Base-by-base conservation (phyloP, 92 coral and sea anemone genomes). In the Bergia sp. region DNA sequence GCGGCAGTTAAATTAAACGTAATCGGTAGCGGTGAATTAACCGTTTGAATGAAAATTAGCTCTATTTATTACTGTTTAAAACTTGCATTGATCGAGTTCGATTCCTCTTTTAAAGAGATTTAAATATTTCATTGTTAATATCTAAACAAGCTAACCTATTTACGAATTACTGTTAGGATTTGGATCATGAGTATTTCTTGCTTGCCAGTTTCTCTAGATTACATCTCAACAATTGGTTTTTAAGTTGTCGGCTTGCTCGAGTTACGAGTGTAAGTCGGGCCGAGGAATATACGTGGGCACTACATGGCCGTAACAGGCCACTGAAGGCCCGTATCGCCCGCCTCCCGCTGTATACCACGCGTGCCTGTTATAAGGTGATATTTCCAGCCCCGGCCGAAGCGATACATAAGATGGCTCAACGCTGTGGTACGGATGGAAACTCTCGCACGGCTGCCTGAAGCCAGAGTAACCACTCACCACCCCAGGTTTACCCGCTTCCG, bases 281-380 rank as follows among this genome's bases (percentile, higher is more conserved):
- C 87, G 58, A 20, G 87, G 65, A 43, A 84, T 71, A 42, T 84
- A 84, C 1, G 87, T 11, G 43, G 98, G 98, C 58, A 92, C 89
- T 67, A 95, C 88, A 55, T 96, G 92, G 55, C 96, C 90, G 77
- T 94, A 95, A 83, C 91, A 93, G 15, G 98, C 94, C 37, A 94
- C 90, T 4, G 95, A 82, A 1, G 93, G 92, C 38, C 92, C 65
- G 64, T 96, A 82, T 43, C 92, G 78, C 18, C 92, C 90, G 3
- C 94, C 57, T 12, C 95, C 23, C 12, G 96, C 75, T 2, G 94
- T 79, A 89, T 95, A 90, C 96, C 96, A 94, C 10, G 78, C 38
- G 77, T 69, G 74, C 67, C 87, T 84, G 78, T 71, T 86, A 1
- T 89, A 85, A 13, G 91, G 94, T 9, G 96, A 82, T 81, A 94